Evolutionary conservation across 2,888 invertebrate species (phyloP), one percentile per base, ranked within the genome.

Genomic region (Ceriagrion tenellum): DNA sequence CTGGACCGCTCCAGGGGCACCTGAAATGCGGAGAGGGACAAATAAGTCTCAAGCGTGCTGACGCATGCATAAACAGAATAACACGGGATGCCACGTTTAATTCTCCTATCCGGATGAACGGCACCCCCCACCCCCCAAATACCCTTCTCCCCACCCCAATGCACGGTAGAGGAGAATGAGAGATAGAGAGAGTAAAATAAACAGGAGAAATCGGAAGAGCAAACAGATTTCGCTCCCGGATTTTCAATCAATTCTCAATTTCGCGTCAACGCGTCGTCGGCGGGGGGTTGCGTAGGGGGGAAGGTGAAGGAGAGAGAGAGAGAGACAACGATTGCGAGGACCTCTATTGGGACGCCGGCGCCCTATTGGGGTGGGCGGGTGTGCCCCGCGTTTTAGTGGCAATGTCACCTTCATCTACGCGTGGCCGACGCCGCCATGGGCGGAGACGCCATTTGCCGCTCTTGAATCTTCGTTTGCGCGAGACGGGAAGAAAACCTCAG

Each of bases 341-440:
- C 26, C 69, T 69, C 59, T 81, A 81, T 30, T 35, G 13, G 30
- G 81, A 81, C 35, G 12, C 81, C 0, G 69, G 69, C 26, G 69
- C 20, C 35, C 30, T 35, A 20, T 30, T 23, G 74, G 69, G 69
- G 47, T 35, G 1, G 81, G 35, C n/a, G 30, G 74, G 81, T 35
- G 30, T 20, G 59, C 59, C 56, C 59, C 59, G 59, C 59, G 59
- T 59, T 59, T 56, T 10, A 59, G 69, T 69, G 69, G 69, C 69
- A 69, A 69, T 69, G n/a, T n/a, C 69, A 69, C 69, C 69, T 69
- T 69, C 69, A n/a, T 69, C 69, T n/a, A 69, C 59, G 59, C 59
- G 23, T 59, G 23, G 59, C 23, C 20, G 47, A 2, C 47, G 8
- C n/a, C n/a, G n/a, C 16, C 56, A 8, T 16, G 69, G 69, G 69